These are phyloP conservation scores for Sparus aurata DNA, from an alignment of 2,797 vertebrate species.

Conservation along the genomic window DNA sequence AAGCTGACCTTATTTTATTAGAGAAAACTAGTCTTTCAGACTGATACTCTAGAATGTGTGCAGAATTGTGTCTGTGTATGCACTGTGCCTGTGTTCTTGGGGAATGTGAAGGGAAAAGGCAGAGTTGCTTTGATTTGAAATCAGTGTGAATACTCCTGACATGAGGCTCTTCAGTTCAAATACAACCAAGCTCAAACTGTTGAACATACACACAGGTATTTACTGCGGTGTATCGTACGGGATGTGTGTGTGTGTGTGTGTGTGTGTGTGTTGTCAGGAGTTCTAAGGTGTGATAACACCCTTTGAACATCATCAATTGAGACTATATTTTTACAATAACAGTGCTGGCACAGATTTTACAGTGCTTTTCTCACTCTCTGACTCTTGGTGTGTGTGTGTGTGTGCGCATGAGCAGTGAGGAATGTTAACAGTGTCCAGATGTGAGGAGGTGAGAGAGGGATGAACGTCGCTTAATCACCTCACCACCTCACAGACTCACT, in stretches of 20 bases:
- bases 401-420: conserved; percentile 54
- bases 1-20: conserved; percentile 12
- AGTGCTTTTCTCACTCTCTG: background rate
- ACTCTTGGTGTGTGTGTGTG: background rate
- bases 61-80: background rate
- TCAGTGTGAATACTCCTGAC: conserved; percentile 27
- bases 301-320: conserved; percentile 42
- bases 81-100: background rate
- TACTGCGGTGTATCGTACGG: background rate
- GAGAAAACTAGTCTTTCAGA: conserved; percentile 16
- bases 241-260: conserved; percentile 21
- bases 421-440: conserved; percentile 86
- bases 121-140: conserved; percentile 24
- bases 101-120: conserved; percentile 1
- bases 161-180: conserved; percentile 10
- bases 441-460: conserved; percentile 72
- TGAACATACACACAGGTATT: conserved; percentile 24
- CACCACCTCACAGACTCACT: too few relatives aligned
- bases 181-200: conserved; percentile 12
- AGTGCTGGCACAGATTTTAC: conserved; percentile 29
- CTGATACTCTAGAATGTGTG: conserved; percentile 4
- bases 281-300: conserved; percentile 24
- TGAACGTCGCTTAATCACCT: conserved; percentile 56
- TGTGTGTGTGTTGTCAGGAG: conserved; percentile 17
- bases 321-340: conserved; percentile 36